These are phyloP conservation scores for Hydroisotoma schaefferi DNA, from an alignment of 2,888 invertebrate species.

Conservation along the genomic window DNA sequence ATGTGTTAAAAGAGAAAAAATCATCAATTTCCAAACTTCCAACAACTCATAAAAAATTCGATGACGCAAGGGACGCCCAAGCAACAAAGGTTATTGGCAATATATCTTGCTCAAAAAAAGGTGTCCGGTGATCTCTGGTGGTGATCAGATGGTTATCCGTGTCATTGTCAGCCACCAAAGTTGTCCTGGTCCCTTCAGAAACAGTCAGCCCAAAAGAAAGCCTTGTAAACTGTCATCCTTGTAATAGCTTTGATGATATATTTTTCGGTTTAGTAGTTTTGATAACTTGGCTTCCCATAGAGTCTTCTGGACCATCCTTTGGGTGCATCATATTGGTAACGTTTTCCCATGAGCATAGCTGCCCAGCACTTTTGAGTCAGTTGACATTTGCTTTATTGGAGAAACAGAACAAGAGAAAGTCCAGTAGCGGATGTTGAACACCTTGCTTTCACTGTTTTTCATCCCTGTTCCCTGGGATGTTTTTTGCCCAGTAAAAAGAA, in stretches of 20 bases:
- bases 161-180: constrained; percentile 9
- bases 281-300: constrained; percentile 2
- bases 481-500: constrained; percentile 1
- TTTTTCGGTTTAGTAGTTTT: constrained; percentile 7
- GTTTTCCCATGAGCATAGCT: no score
- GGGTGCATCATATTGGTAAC: not conserved
- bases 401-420: constrained; percentile 14
- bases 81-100: constrained; percentile 9
- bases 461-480: no score
- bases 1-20: no score
- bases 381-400: not conserved
- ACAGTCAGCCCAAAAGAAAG: constrained; percentile 5
- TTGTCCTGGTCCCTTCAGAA: not conserved
- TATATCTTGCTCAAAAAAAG: constrained; percentile 8
- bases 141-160: constrained; percentile 6
- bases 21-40: not conserved
- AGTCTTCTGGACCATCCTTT: not conserved
- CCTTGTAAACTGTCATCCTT: constrained; percentile 12
- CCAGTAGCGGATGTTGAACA: constrained; percentile 31
- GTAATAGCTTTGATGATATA: not conserved
- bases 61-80: not conserved
- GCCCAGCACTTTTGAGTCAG: not conserved
- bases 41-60: constrained; percentile 7
- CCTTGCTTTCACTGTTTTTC: constrained; percentile 25
- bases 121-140: constrained; percentile 1